phyloP scores from a whole-genome alignment of 2,888 invertebrate species.

The Trichogramma evanescens region DNA sequence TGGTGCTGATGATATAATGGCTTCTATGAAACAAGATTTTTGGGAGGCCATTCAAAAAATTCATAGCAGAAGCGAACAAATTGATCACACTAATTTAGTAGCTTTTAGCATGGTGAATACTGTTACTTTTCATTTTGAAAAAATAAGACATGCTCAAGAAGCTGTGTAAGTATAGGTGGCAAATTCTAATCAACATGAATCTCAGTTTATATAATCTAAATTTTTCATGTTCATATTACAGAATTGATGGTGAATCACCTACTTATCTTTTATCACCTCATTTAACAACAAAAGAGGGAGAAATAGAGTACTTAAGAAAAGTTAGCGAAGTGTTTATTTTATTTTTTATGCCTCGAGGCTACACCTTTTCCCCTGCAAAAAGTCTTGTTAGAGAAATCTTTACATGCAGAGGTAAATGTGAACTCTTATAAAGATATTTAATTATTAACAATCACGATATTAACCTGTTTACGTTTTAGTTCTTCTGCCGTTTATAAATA shows the following conservation, averaged over 20 bases:
- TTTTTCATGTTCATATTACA: constrained; percentile 22
- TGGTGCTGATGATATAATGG: constrained; percentile 59
- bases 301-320: constrained; percentile 73
- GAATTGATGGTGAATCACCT: constrained; percentile 49
- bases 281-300: constrained; percentile 65
- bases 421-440: neutral
- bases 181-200: constrained; percentile 4
- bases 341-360: constrained; percentile 73
- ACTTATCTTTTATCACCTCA: constrained; percentile 70
- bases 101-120: constrained; percentile 76
- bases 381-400: constrained; percentile 77
- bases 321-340: constrained; percentile 77
- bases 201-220: constrained; percentile 3
- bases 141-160: constrained; percentile 69
- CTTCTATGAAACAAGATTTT: constrained; percentile 68
- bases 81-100: constrained; percentile 76
- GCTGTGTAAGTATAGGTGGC: constrained; percentile 59
- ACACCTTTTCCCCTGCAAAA: constrained; percentile 70
- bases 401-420: constrained; percentile 68
- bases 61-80: constrained; percentile 63
- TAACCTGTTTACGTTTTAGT: constrained; percentile 49
- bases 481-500: constrained; percentile 74
- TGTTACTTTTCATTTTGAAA: constrained; percentile 78
- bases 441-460: neutral
- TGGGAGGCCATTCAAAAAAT: constrained; percentile 75